Conservation (phyloP, 2,797 vertebrate genomes). For the Pipistrellus kuhlii region DNA sequence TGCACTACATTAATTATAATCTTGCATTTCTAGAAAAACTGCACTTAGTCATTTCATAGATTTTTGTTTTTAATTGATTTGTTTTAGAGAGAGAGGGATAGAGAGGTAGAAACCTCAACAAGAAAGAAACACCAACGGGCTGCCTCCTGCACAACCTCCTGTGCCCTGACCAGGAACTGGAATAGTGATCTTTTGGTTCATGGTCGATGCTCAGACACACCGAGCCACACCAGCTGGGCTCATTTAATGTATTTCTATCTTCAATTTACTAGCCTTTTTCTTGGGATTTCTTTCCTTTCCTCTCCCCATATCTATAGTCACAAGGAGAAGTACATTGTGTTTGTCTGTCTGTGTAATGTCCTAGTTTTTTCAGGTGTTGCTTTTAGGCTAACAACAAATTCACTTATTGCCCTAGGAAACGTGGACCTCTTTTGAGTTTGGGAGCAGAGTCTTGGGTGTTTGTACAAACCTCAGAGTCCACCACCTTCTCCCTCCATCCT, state of each 20-base stretch:
- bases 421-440: neutral
- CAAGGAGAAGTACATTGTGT: neutral
- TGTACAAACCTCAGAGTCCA: neutral
- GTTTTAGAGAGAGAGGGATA: too few species aligned
- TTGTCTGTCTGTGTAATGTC: neutral
- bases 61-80: neutral
- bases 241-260: neutral
- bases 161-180: too few species aligned
- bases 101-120: too few species aligned
- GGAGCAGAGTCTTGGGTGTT: neutral
- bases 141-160: too few species aligned
- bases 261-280: constrained; percentile 37
- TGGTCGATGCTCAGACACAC: too few species aligned
- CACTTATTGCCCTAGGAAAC: neutral
- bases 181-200: too few species aligned
- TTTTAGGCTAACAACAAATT: neutral
- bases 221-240: too few species aligned
- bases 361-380: neutral
- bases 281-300: neutral
- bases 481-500: neutral
- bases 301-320: neutral
- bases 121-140: too few species aligned
- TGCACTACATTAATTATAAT: constrained; percentile 12
- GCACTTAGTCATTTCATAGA: neutral
- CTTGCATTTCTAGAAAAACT: constrained; percentile 40